Base-by-base conservation (phyloP, 2,113 vertebrate genomes). In the Camelus bactrianus region DNA sequence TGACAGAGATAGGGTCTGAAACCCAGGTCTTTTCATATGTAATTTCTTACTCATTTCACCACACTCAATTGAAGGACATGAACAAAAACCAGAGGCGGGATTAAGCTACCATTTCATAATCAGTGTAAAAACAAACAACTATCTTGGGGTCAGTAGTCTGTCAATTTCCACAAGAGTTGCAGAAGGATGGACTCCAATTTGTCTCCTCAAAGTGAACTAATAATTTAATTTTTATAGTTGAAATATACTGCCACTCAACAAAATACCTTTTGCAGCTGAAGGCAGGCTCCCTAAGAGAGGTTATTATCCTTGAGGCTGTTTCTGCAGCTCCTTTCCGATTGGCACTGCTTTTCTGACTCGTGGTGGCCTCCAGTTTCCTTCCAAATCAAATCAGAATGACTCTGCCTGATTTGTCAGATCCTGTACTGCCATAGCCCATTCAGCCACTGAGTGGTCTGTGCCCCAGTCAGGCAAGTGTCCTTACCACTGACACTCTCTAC, bases 21-120 rank as follows among this genome's bases (percentile, higher is more conserved):
- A 60, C 38, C 15, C 3, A 32, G 69, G 54, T 79, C 26, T 20
- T 95, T 89, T 56, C n/a, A 60, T 4, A 46, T 87, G 30, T 65
- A 52, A 48, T 80, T 96, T 95, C 82, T 89, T 92, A 24, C 69
- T 91, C 3, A 64, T 82, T 89, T 94, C 24, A 35, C 77, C 32
- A 46, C 32, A 60, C 9, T 77, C 20, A 89, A 65, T 60, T 76
- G 38, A 83, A 79, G 32, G 35, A 76, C 17, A 42, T 56, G 24
- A 86, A 72, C 19, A 62, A 93, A 79, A 73, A 10, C 6, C 6
- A n/a, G 20, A 67, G 38, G n/a, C 24, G 73, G 22, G 69, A 79
- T 82, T 95, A 77, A 90, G 54, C n/a, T 54, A 42, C 26, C 28
- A 54, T 81, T 89, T 95, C 54, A 84, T 76, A 89, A 56, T 65